Base-by-base conservation (phyloP, 1,140 invertebrate genomes). In the Elysia chlorotica region DNA sequence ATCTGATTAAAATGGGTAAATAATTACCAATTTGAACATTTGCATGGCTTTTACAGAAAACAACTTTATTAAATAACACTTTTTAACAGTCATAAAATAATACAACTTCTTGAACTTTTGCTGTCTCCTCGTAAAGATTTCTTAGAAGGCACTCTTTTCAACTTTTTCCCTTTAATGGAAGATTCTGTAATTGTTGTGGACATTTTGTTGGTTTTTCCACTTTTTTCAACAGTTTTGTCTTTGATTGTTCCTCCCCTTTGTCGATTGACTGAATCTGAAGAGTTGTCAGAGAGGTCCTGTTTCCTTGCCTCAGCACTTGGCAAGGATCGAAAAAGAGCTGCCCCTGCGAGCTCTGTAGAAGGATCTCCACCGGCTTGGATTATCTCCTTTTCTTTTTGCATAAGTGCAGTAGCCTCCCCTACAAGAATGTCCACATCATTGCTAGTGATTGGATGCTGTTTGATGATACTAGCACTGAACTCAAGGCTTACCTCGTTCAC, bases 401-500 rank as follows among this genome's bases (percentile, higher is more conserved):
- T 75, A 30, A 81, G 62, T 17, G 75, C 56, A 25, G 73, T 66
- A n/a, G 81, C 81, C 62, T 83, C 79, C 19, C 35, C 57, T 19
- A 84, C 38, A 35, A 84, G 73, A 23, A 69, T 59, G 17, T 78
- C 53, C 2, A 83, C 76, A 28, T 73, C 72, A 35, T 70, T 53
- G 3, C 72, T 56, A 14, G 83, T 78, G 30, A 84, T 76, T 37
- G 83, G 79, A 63, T 81, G 77, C 30, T 83, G 73, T 6, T 53
- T 75, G 63, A 83, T 83, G 54, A 78, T 69, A 14, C 78, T 76
- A 28, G 79, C 79, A 61, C 71, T 68, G 73, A 84, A 84, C 25
- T 82, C 82, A n/a, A 84, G 48, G 48, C 79, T 74, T 19, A 84
- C 79, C 54, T 75, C 37, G 65, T 83, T 78, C 28, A 82, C 83